Base-by-base conservation (phyloP, 1,140 invertebrate species). In the Ips nitidus region DNA sequence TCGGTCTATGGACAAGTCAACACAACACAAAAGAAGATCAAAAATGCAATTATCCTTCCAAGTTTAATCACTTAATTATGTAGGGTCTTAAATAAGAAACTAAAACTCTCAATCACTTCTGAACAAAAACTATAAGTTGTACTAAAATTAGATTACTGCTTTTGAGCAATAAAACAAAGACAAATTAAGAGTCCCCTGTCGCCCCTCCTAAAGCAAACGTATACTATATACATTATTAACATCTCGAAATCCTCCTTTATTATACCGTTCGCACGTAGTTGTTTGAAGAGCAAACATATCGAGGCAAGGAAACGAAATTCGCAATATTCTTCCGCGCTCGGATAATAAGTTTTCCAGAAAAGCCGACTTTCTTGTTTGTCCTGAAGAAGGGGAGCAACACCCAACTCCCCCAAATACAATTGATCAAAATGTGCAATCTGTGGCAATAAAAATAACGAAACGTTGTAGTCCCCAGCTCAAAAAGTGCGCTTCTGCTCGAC, bases 241-340 rank as follows among this genome's bases (percentile, higher is more conserved):
- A 3, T 50, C 45, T 6, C 45, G 22, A 50, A 50, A 2, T 50
- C 7, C 45, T 50, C 45, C 7, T 50, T 22, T 50, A 22, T 22
- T 50, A 50, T 50, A 22, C 6, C 45, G 45, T 50, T 3, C 45
- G 45, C 45, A 22, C 22, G 3, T 50, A 3, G 3, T 50, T 50
- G 45, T 50, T 50, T 50, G 45, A 50, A 50, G 45, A 50, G 45
- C 45, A 50, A 50, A 50, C 45, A 50, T 50, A 50, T 50, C 45
- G 45, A 50, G 22, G 22, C 45, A 22, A 22, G 45, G 45, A 3
- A 3, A 50, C 45, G 22, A 50, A 50, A 8, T 50, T 50, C 7
- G 45, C 45, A 3, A 6, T 3, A 50, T 50, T 50, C 22, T 22
- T 50, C 6, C 45, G 3, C 7, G 45, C 22, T 22, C 22, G 22